Evolutionary conservation across 2,113 vertebrate genomes (phyloP).

Genomic region (Cepphus grylle): DNA sequence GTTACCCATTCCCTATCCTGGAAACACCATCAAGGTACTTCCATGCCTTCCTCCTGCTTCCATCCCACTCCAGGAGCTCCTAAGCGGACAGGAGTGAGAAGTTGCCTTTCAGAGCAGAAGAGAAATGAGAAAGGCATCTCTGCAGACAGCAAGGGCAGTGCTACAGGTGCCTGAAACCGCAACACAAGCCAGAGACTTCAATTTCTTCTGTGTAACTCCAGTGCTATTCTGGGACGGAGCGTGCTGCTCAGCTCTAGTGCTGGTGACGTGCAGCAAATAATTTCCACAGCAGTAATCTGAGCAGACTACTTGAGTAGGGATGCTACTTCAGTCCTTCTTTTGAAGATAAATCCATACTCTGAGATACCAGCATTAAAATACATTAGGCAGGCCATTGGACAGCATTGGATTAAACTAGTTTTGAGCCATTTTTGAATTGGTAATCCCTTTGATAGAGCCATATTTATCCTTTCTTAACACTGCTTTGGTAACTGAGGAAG

Average conservation of each 20-base stretch:
- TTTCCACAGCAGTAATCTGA: neutral
- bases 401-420: neutral
- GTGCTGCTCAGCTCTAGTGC: accelerated
- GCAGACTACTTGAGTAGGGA: neutral
- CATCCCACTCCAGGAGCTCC: neutral
- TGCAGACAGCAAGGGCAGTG: neutral
- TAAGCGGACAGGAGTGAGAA: neutral
- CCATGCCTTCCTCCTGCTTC: neutral
- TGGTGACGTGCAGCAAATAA: slow-evolving; percentile 2
- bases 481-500: neutral
- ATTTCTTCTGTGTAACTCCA: neutral
- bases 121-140: neutral
- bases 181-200: neutral
- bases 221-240: neutral
- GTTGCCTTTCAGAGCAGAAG: neutral
- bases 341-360: neutral
- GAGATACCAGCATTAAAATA: neutral
- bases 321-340: neutral
- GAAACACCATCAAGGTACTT: neutral
- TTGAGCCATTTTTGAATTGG: neutral
- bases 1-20: neutral
- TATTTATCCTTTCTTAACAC: neutral
- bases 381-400: neutral
- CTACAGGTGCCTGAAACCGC: neutral
- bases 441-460: neutral